Base-by-base conservation (phyloP, 2,888 invertebrate species). In the Lampropteryx suffumata region DNA sequence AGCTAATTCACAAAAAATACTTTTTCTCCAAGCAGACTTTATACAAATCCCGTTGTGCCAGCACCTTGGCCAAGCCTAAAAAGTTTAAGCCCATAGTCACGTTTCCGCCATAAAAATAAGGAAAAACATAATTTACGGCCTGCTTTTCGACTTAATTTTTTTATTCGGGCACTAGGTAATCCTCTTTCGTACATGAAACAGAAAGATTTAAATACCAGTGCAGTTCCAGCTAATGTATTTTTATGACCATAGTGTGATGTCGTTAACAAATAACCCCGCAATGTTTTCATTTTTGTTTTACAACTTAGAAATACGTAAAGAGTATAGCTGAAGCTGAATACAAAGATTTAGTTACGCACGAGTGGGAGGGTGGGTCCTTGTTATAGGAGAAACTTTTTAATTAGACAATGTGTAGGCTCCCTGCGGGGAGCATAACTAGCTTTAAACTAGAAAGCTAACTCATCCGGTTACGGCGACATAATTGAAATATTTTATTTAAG, bases 61-160 rank as follows among this genome's bases (percentile, higher is more conserved):
- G 40, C 55, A 53, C 58, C 52, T 55, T 55, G 46, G 48, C 26
- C 43, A 41, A 44, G 47, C 41, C 46, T 52, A 43, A 50, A 53
- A 55, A 60, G 54, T 46, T 24, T 54, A 28, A 46, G 53, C 46
- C 43, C 44, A 53, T 37, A 58, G 60, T 61, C 57, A 61, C 60
- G 60, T 58, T 52, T 45, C 42, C 32, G 50, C 55, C 49, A 56
- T 61, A 61, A 57, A 59, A 54, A 55, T 60, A 55, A 50, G 53
- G 47, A 44, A 55, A 59, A 57, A 55, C 46, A 54, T 56, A 44
- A 54, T 60, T 55, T 55, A 57, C 47, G 40, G 45, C 33, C 45
- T 41, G 49, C 53, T 46, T 41, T 51, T 39, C 42, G 49, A 54
- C 35, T 51, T 60, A 43, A 41, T 58, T 54, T 55, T 47, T 57